Evolutionary conservation across 2,113 vertebrate genomes (phyloP).

Genomic region (Turnix velox): DNA sequence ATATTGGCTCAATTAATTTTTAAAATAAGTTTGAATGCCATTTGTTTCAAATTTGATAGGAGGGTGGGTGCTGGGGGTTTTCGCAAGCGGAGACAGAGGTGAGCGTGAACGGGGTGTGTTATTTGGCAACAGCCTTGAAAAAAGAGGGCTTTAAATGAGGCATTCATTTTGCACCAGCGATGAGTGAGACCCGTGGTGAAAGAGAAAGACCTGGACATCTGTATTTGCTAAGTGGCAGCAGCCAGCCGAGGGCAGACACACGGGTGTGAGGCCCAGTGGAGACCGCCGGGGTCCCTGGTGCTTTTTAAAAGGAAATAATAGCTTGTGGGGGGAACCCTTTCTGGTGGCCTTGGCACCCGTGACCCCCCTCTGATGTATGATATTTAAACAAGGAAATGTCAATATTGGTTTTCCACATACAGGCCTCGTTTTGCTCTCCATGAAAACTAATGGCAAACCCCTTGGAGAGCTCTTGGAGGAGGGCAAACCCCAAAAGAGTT

Average conservation of each 20-base stretch:
- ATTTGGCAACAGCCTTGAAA: background rate
- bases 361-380: conserved; percentile 57
- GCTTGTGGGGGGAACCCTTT: conserved; percentile 50
- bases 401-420: conserved; percentile 50
- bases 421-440: conserved; percentile 2
- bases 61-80: background rate
- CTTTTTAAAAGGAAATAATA: conserved; percentile 62
- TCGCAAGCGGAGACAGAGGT: background rate
- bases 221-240: conserved; percentile 51
- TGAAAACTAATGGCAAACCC: conserved; percentile 24
- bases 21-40: conserved; percentile 24
- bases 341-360: conserved; percentile 38
- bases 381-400: conserved; percentile 63
- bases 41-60: conserved; percentile 12
- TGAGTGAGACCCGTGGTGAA: background rate
- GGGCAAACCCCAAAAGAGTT: background rate
- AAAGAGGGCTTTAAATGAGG: background rate
- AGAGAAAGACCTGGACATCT: conserved; percentile 34
- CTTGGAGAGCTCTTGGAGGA: background rate
- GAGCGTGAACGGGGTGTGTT: accelerated
- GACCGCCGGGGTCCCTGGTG: conserved; percentile 9
- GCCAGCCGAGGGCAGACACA: conserved; percentile 1
- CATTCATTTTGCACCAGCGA: background rate
- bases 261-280: background rate
- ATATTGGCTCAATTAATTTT: conserved; percentile 58